Base-by-base conservation (phyloP, 2,888 invertebrate species). In the Sarcophaga rosellei region DNA sequence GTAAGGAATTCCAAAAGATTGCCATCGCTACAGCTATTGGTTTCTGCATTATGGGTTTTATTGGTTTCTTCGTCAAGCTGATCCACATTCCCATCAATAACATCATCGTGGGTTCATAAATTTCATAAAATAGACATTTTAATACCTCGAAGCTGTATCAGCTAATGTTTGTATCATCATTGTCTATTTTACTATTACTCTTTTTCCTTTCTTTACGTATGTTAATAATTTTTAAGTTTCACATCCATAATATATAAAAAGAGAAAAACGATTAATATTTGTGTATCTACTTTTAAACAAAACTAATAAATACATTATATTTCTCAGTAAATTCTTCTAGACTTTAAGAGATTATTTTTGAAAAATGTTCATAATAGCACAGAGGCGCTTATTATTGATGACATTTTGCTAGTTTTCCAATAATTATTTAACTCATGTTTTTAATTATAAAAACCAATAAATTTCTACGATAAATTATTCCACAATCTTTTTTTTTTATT, bases 11-110 rank as follows among this genome's bases (percentile, higher is more conserved):
- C 94, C 99, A 99, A 94, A 99, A 99, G 94, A 99, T 99, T 91
- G 99, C 99, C 44, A 97, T 99, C 90, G 99, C 99, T 81, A 99
- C 99, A 85, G 99, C 99, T 5, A 99, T 99, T 92, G 99, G 99
- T 82, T 99, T 99, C 95, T 99, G 98, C 94, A 99, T 99, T 93
- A 99, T 99, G 99, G 99, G 99, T 81, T 99, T 99, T 94, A 99
- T 99, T 93, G 99, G 99, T 90, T 99, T 99, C 95, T 99, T 99
- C 91, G 99, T 99, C 59, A 99, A 99, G 94, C 95, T 99, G 90
- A 99, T 99, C 94, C 99, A 99, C 94, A 99, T 99, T 94, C 99
- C 99, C 89, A 99, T 99, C 94, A 98, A 98, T 94, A 98, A 98
- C 94, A 98, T 98, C 92, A 98, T 98, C 93, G 98, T 98, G 92